Evolutionary conservation across 2,797 vertebrate genomes (phyloP).

Genomic region (Sebastes cheni): DNA sequence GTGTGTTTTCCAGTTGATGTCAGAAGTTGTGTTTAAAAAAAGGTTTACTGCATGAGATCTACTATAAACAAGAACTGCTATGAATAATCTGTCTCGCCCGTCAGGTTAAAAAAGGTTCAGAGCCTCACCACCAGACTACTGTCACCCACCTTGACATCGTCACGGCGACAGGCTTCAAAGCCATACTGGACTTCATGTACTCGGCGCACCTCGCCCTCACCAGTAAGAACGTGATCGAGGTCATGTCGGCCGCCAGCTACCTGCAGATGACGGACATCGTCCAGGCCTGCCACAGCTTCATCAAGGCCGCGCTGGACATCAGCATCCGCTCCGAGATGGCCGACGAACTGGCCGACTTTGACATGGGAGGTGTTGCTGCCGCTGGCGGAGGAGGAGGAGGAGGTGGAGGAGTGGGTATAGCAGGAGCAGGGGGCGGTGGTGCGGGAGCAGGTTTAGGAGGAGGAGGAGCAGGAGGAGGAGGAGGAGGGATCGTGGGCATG

Average conservation of each 20-base stretch:
- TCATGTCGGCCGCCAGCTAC: constrained; percentile 98
- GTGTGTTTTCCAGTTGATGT: neutral
- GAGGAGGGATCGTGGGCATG: constrained; percentile 74
- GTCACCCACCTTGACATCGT: constrained; percentile 98
- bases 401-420: constrained; percentile 55
- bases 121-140: constrained; percentile 87
- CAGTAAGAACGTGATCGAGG: constrained; percentile 98
- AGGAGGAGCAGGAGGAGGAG: constrained; percentile 64
- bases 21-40: neutral
- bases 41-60: neutral
- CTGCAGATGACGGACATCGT: constrained; percentile 99
- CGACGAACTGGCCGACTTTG: constrained; percentile 91
- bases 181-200: constrained; percentile 99
- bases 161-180: constrained; percentile 96
- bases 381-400: constrained; percentile 72
- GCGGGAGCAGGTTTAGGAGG: constrained; percentile 59
- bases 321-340: constrained; percentile 95
- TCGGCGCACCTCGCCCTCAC: constrained; percentile 95
- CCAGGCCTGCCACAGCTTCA: constrained; percentile 96
- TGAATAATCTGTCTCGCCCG: constrained; percentile 59
- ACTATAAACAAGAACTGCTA: neutral
- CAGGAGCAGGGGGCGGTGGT: constrained; percentile 59
- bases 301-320: constrained; percentile 97
- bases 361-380: constrained; percentile 86
- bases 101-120: constrained; percentile 90